These are phyloP conservation scores for Catagonus wagneri DNA, from an alignment of 2,113 vertebrate species.

Conservation along the genomic window DNA sequence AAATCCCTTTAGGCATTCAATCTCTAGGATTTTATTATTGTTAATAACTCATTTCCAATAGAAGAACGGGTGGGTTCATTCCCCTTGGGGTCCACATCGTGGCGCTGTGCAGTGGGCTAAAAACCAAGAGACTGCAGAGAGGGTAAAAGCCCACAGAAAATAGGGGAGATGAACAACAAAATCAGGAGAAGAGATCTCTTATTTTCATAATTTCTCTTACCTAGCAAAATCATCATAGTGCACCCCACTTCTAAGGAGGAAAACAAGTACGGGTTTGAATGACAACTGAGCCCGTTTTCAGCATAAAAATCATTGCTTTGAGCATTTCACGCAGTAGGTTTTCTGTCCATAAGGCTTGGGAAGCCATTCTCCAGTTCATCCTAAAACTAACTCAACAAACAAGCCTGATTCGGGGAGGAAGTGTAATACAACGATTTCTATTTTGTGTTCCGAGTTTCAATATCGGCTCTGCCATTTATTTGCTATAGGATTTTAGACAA, in stretches of 20 bases:
- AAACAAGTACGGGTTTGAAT: background rate
- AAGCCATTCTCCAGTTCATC: background rate
- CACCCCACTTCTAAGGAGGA: background rate
- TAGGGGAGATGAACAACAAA: background rate
- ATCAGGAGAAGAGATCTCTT: background rate
- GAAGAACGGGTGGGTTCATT: background rate
- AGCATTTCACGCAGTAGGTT: background rate
- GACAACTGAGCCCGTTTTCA: background rate
- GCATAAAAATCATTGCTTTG: background rate
- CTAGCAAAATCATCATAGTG: background rate
- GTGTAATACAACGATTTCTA: background rate
- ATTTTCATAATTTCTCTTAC: background rate
- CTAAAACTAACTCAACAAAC: background rate
- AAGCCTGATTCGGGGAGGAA: background rate
- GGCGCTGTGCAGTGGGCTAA: constrained; percentile 75
- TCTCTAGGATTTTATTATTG: constrained; percentile 29
- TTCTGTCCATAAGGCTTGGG: background rate
- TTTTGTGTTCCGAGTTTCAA: background rate
- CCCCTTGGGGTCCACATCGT: constrained; percentile 65
- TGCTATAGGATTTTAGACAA: background rate
- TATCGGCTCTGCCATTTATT: too few species aligned
- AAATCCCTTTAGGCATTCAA: constrained; percentile 62
- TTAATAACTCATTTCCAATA: background rate
- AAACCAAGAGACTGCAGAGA: background rate
- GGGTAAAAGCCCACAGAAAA: background rate